These are phyloP conservation scores for Neoarius graeffei DNA, from an alignment of 2,113 vertebrate genomes.

Conservation along the genomic window DNA sequence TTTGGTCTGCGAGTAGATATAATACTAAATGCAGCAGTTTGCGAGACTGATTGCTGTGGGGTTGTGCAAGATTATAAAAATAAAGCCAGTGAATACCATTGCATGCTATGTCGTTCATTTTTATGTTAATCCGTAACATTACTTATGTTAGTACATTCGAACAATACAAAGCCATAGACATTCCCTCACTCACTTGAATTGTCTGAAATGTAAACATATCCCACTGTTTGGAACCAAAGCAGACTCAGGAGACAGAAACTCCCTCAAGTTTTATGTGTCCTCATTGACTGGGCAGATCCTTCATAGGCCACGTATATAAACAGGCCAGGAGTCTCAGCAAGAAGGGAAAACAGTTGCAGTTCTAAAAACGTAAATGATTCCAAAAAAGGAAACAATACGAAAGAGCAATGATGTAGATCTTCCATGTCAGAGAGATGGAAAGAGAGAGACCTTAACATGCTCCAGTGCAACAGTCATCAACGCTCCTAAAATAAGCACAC, in stretches of 20 bases:
- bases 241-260: conserved; percentile 5
- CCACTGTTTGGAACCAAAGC: conserved; percentile 24
- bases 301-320: conserved; percentile 67
- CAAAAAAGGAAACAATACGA: conserved; percentile 61
- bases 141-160: conserved; percentile 43
- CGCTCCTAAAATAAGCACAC: conserved; percentile 6
- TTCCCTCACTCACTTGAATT: conserved; percentile 29
- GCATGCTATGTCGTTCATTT: conserved; percentile 13
- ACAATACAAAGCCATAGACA: conserved; percentile 49
- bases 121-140: conserved; percentile 12
- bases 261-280: conserved; percentile 31
- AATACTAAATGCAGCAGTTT: conserved; percentile 14
- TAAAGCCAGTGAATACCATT: conserved; percentile 7
- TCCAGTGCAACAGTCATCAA: conserved; percentile 12
- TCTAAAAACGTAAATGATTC: conserved; percentile 70
- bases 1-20: background rate
- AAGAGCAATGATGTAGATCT: conserved; percentile 42
- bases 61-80: conserved; percentile 3
- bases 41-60: background rate
- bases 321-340: conserved; percentile 65
- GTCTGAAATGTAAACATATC: conserved; percentile 40
- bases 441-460: background rate
- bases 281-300: conserved; percentile 59
- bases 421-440: conserved; percentile 9
- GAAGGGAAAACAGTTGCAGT: conserved; percentile 63